phyloP scores from a whole-genome alignment of 1,140 invertebrate species.

The Drosophila azteca region DNA sequence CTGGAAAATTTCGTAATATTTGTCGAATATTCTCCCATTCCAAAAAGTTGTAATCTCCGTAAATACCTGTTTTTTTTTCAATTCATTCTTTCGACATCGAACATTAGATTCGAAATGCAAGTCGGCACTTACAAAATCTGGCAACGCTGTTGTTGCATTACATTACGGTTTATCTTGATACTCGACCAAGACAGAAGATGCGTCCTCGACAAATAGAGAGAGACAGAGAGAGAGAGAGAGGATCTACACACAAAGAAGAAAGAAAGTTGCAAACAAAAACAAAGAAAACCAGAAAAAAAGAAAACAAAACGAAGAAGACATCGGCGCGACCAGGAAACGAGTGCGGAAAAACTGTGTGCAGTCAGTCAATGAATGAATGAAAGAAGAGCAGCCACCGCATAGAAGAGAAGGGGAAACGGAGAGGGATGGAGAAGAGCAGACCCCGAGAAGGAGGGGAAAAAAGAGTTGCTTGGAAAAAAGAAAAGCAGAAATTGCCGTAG shows the following conservation, averaged over 20 bases:
- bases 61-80: not conserved
- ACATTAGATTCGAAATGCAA: conserved; percentile 19
- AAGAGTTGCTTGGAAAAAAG: conserved; percentile 27
- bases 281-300: conserved; percentile 31
- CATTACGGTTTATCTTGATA: conserved; percentile 32
- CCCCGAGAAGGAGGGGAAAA: conserved; percentile 4
- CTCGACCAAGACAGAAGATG: conserved; percentile 20
- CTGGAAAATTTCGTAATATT: too few species aligned
- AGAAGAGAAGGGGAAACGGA: too few species aligned
- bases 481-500: conserved; percentile 18
- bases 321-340: conserved; percentile 67
- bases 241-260: conserved; percentile 43
- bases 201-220: conserved; percentile 15
- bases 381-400: conserved; percentile 34
- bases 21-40: too few species aligned
- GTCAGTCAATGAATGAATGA: conserved; percentile 61
- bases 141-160: conserved; percentile 25
- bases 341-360: conserved; percentile 53
- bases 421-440: conserved; percentile 6
- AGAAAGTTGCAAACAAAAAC: conserved; percentile 64
- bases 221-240: not conserved
- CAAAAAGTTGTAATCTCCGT: too few species aligned
- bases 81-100: not conserved
- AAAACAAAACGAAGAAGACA: conserved; percentile 9
- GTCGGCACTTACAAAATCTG: conserved; percentile 27